Conservation (phyloP, 2,888 invertebrate species). For the Ennomos fuscantarius region DNA sequence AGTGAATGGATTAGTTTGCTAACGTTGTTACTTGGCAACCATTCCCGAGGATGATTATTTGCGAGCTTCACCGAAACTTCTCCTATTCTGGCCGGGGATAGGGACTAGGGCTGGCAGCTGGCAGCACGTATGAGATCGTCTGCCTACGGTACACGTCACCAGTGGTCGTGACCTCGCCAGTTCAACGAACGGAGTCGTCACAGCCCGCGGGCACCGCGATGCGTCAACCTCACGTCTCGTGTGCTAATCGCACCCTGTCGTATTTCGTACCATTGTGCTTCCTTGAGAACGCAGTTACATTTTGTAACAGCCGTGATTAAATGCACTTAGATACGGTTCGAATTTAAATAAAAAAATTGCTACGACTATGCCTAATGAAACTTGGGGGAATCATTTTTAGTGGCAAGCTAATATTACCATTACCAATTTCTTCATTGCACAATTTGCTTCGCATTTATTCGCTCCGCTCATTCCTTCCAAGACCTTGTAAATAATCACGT, state of each 20-base stretch:
- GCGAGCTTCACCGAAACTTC: not conserved
- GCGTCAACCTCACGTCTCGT: conserved; percentile 65
- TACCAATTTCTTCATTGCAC: not conserved
- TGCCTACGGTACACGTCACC: conserved; percentile 44
- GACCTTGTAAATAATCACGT: conserved; percentile 26
- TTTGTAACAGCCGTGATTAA: conserved; percentile 19
- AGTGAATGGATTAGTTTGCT: too few species aligned
- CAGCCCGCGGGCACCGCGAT: conserved; percentile 66
- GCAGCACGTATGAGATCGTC: conserved; percentile 46
- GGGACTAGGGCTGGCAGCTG: conserved; percentile 2
- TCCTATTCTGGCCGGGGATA: conserved; percentile 1
- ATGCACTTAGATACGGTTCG: conserved; percentile 20
- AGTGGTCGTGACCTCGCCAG: conserved; percentile 81
- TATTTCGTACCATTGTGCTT: conserved; percentile 17
- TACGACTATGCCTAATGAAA: conserved; percentile 23
- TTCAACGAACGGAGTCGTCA: conserved; percentile 81
- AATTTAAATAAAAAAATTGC: conserved; percentile 17
- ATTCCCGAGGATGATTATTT: not conserved
- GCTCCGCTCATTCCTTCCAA: conserved; percentile 6
- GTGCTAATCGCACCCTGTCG: conserved; percentile 45
- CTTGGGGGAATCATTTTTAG: conserved; percentile 15
- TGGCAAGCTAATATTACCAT: conserved; percentile 5
- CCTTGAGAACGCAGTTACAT: conserved; percentile 9
- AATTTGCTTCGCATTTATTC: conserved; percentile 8
- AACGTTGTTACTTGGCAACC: too few species aligned